Evolutionary conservation across 1,140 invertebrate species (phyloP), one percentile per base, ranked within the genome.

Genomic region (Trichoplusia ni): DNA sequence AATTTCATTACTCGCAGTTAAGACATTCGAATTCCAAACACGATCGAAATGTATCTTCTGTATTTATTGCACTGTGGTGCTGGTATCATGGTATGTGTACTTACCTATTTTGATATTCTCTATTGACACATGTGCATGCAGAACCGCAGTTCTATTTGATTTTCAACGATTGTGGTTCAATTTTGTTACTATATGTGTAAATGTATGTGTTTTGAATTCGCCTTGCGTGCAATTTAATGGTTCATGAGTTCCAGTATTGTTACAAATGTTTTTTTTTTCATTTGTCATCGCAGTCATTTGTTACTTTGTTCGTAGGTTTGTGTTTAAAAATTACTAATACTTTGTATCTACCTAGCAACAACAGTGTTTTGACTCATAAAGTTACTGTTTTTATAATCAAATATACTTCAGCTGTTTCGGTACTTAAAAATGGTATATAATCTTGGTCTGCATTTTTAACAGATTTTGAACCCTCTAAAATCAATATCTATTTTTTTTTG

Each of bases 191-290:
- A 38, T 16, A 37, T 14, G 11, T 25, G 13, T 0, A n/a, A 18
- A 18, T 49, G 46, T 31, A 4, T 49, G 25, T 27, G 13, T 31
- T n/a, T n/a, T n/a, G n/a, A n/a, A n/a, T n/a, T n/a, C n/a, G n/a
- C n/a, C n/a, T n/a, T n/a, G n/a, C n/a, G n/a, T n/a, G n/a, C n/a
- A 31, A 49, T 49, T 49, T 47, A 18, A 49, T 49, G 25, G 25
- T 49, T 16, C 8, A 49, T 31, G 7, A n/a, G 13, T 29, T 6
- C 18, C 1, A 2, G 29, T 31, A 8, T 11, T 8, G 8, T 21
- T 42, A 19, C 11, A 16, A 31, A 44, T 49, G 27, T 13, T 49
- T 49, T 49, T 8, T 27, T 31, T 49, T 14, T 16, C 3, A 42
- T 49, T 49, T 14, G 23, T 29, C 9, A 9, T 9, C 16, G 19